Evolutionary conservation across 1,140 invertebrate genomes (phyloP).

Genomic region (Aricia agestis): DNA sequence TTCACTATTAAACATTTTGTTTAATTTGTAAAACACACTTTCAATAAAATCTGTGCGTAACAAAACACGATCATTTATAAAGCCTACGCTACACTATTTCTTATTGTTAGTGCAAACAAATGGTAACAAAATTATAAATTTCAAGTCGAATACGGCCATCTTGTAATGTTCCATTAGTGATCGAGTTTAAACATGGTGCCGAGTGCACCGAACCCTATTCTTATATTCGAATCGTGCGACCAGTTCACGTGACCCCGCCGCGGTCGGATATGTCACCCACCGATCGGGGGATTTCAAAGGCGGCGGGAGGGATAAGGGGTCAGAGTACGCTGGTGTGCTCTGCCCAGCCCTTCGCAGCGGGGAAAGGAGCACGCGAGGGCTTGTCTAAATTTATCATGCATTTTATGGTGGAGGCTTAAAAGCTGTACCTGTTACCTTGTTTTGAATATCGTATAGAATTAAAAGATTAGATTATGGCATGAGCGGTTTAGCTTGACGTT

Average conservation of each 20-base stretch:
- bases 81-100: too few species aligned
- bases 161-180: constrained; percentile 56
- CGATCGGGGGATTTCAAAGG: constrained; percentile 16
- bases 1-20: too few species aligned
- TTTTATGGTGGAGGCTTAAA: constrained; percentile 65
- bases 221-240: constrained; percentile 50
- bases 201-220: constrained; percentile 65
- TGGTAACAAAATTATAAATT: constrained; percentile 25
- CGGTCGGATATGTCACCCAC: constrained; percentile 24
- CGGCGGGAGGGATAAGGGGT: constrained; percentile 35
- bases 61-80: too few species aligned
- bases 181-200: constrained; percentile 66
- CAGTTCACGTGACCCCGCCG: constrained; percentile 39
- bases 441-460: constrained; percentile 28
- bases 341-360: constrained; percentile 60
- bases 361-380: constrained; percentile 62
- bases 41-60: too few species aligned
- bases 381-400: constrained; percentile 67
- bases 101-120: not conserved
- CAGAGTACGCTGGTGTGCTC: constrained; percentile 35
- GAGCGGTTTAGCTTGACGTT: not conserved
- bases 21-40: too few species aligned
- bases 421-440: constrained; percentile 47
- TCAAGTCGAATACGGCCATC: constrained; percentile 47
- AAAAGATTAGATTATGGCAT: constrained; percentile 19